phyloP scores from a whole-genome alignment of 2,113 vertebrate genomes.

The Macrotus californicus region DNA sequence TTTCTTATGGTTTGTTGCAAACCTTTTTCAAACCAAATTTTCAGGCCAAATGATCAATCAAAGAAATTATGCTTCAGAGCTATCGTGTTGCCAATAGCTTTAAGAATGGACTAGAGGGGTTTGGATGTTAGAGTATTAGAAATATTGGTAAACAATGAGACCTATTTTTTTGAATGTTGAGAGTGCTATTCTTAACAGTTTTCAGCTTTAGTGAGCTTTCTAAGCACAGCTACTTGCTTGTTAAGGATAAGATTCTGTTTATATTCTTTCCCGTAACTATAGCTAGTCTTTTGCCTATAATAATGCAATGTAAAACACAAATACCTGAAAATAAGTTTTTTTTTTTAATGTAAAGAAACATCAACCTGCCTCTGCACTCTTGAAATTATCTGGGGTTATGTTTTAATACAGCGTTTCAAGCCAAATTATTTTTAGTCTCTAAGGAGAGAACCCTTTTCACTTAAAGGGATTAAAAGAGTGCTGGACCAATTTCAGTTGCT shows the following conservation, averaged over 20 bases:
- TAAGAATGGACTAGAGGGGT: not conserved
- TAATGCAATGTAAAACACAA: slow-evolving; percentile 27
- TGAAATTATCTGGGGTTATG: slow-evolving; percentile 40
- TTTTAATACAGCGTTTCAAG: slow-evolving; percentile 35
- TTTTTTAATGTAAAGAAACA: slow-evolving; percentile 34
- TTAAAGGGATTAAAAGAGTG: slow-evolving; percentile 54
- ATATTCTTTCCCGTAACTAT: slow-evolving; percentile 12
- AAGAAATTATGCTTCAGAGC: not conserved
- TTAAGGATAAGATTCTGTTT: slow-evolving; percentile 42
- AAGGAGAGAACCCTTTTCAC: slow-evolving; percentile 46
- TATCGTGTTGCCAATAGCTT: slow-evolving; percentile 2
- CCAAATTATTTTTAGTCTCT: slow-evolving; percentile 53
- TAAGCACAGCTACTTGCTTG: slow-evolving; percentile 42
- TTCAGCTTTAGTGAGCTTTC: slow-evolving; percentile 53
- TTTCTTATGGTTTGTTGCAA: slow-evolving; percentile 22
- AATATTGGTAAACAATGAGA: slow-evolving; percentile 49
- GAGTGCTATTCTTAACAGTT: slow-evolving; percentile 39
- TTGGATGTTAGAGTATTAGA: slow-evolving; percentile 29
- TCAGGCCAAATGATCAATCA: slow-evolving; percentile 7
- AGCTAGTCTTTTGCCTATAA: slow-evolving; percentile 43
- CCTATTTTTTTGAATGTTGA: not conserved
- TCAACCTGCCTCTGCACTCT: slow-evolving; percentile 9
- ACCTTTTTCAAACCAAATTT: not conserved
- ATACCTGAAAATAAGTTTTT: slow-evolving; percentile 19
- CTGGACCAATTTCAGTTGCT: slow-evolving; percentile 47